A percentile compares a stretch with the other conserved stretches of the same genome.
phyloP scores from a whole-genome alignment of 2,888 invertebrate genomes.

The Parnassius mnemosyne region DNA sequence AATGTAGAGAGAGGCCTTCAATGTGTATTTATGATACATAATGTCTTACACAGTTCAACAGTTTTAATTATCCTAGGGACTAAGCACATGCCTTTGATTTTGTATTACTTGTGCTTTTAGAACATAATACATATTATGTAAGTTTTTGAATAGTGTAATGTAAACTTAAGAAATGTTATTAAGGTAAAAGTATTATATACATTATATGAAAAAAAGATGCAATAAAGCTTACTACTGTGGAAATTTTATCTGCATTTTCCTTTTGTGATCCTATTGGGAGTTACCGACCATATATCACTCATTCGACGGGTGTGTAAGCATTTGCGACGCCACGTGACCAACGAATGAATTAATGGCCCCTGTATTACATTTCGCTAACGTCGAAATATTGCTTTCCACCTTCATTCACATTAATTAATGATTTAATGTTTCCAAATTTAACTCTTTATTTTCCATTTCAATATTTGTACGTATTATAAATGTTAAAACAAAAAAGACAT shows the following conservation, averaged over 20 bases:
- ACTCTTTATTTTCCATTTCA: slow-evolving; percentile 7
- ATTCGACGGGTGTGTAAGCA: slow-evolving; percentile 63
- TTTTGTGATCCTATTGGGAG: slow-evolving; percentile 25
- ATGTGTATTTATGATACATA: too few species aligned
- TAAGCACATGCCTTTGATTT: too few species aligned
- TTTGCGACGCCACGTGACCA: slow-evolving; percentile 59
- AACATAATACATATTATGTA: too few species aligned
- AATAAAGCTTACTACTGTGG: background rate
- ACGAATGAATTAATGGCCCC: slow-evolving; percentile 57
- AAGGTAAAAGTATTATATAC: background rate
- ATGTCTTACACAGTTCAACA: too few species aligned
- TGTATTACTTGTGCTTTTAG: too few species aligned
- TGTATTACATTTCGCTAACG: slow-evolving; percentile 59
- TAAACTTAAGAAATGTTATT: too few species aligned
- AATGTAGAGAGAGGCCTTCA: too few species aligned
- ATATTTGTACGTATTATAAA: too few species aligned
- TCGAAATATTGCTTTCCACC: slow-evolving; percentile 48
- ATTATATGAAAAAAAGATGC: background rate
- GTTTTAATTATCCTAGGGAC: too few species aligned
- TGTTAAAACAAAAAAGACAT: too few species aligned
- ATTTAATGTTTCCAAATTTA: slow-evolving; percentile 20
- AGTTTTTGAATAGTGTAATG: too few species aligned
- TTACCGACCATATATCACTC: slow-evolving; percentile 52
- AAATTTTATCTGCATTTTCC: slow-evolving; percentile 18
- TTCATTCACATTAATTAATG: slow-evolving; percentile 24